Conservation (phyloP, 2,797 vertebrate genomes). For the Uromys caudimaculatus region DNA sequence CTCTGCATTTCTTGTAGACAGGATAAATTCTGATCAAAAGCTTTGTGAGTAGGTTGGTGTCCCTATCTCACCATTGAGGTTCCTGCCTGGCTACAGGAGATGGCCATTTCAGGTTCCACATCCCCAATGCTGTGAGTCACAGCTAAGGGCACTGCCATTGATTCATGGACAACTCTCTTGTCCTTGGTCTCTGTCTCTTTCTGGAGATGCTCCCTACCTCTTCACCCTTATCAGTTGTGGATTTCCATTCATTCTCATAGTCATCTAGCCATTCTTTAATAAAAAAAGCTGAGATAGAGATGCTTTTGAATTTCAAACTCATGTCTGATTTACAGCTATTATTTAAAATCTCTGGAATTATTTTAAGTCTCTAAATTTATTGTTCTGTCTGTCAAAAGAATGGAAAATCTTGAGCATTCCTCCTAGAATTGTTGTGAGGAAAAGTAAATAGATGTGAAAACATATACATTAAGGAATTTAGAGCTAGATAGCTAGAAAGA, state of each 20-base stretch:
- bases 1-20: background rate
- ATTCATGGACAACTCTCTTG: background rate
- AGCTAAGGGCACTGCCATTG: background rate
- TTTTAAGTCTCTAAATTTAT: background rate
- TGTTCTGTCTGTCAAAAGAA: background rate
- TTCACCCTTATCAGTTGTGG: background rate
- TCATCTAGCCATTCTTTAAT: background rate
- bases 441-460: background rate
- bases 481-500: background rate
- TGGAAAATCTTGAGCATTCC: background rate
- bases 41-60: background rate
- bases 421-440: too few species aligned
- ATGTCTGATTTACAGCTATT: background rate
- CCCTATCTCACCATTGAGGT: background rate
- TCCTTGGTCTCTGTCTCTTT: background rate
- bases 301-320: background rate
- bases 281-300: background rate
- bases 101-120: background rate
- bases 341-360: background rate
- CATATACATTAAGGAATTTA: background rate
- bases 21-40: background rate
- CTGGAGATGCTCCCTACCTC: background rate
- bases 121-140: background rate
- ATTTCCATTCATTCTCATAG: background rate
- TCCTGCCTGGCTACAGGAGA: background rate